Evolutionary conservation across 2,888 invertebrate genomes (phyloP), one percentile per base, ranked within the genome.

Genomic region (Molanna angustata): DNA sequence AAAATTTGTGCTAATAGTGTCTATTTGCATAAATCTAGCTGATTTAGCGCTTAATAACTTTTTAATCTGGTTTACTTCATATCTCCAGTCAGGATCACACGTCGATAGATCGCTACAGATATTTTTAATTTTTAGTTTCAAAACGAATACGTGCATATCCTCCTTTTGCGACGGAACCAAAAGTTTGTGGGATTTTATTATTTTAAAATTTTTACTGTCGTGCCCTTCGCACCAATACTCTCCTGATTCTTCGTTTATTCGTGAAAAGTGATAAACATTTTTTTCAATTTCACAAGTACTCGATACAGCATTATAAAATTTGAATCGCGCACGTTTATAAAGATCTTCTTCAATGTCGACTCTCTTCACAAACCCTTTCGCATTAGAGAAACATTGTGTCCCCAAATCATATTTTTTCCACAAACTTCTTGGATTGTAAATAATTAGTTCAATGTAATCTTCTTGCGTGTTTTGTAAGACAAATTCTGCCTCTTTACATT

Each of bases 171-270:
- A 72, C 52, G 73, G 74, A 0, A 80, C 80, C 18, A 82, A 65
- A 20, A 83, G 66, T 64, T 67, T 78, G 9, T 75, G 66, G 0
- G 82, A 78, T 49, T 65, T 61, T 14, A 82, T 64, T 16, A 76
- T 63, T n/a, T 73, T 66, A 61, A 80, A 78, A 54, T 77, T 69
- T 50, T 69, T 69, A 3, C 78, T 72, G 1, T 64, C 64, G 60
- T 81, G 79, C 0, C 79, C 82, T 66, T 82, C 80, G 64, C 85
- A 85, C 83, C 84, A 84, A 64, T 85, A 85, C 58, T 80, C 73
- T 1, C 83, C 83, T 1, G 82, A 75, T 53, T 74, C 72, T 35
- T 79, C 70, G 2, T 70, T 73, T 35, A 78, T 68, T 1, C 80
- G 64, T 58, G 77, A 69, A 2, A 85, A 62, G 49, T 72, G 66